These are phyloP conservation scores for Allobates femoralis DNA, from an alignment of 2,797 vertebrate species.

Conservation along the genomic window DNA sequence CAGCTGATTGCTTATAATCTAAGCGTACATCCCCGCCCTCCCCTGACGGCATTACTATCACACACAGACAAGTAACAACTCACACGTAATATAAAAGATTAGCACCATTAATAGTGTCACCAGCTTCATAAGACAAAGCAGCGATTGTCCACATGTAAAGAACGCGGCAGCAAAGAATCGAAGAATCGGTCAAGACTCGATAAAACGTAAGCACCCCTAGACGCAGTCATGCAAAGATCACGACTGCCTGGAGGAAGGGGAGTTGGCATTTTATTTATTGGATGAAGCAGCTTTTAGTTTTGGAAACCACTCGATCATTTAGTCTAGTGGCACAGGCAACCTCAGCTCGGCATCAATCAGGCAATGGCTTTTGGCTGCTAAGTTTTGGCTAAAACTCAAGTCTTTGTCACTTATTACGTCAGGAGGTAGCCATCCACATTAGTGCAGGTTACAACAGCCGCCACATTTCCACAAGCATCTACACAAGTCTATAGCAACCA, in stretches of 20 bases:
- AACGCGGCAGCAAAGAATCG: not conserved
- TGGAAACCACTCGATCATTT: no score
- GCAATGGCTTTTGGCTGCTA: constrained; percentile 15
- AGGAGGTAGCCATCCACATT: constrained; percentile 29
- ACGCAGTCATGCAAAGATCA: not conserved
- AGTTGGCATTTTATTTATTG: not conserved
- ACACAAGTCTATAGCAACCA: not conserved
- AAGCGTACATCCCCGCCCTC: not conserved
- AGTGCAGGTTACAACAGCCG: not conserved
- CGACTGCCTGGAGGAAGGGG: not conserved
- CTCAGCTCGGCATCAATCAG: not conserved
- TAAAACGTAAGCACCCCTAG: not conserved
- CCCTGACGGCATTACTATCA: constrained; percentile 11
- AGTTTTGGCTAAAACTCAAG: constrained; percentile 21
- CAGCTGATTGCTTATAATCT: not conserved
- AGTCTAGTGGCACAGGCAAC: not conserved
- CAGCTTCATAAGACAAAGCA: constrained; percentile 19
- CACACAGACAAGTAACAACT: constrained; percentile 14
- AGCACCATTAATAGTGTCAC: constrained; percentile 37
- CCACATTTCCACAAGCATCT: not conserved
- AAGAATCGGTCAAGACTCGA: not conserved
- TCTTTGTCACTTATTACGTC: not conserved
- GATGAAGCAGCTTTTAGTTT: not conserved
- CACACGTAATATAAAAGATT: constrained; percentile 38
- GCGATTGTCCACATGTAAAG: not conserved